Percentiles rank a stretch among this genome's conserved stretches.
Evolutionary conservation across 2,797 vertebrate genomes (phyloP).

Genomic region (Poeciliopsis gracilis): DNA sequence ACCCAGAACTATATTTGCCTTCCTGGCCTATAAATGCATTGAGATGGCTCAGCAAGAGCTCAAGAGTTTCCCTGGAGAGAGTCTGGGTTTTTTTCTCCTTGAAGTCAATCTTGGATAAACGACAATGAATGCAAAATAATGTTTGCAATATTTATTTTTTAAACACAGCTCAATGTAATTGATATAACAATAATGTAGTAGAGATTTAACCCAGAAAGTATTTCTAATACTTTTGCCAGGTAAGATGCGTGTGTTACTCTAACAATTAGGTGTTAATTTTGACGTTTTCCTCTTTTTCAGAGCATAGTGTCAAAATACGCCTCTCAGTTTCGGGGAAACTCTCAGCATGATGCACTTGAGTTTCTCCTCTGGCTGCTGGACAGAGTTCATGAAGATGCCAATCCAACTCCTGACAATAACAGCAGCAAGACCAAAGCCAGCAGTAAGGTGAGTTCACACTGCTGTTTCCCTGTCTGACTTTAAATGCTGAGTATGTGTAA

Average conservation of each 20-base stretch:
- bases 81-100: background rate
- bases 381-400: constrained; percentile 90
- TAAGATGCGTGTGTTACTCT: background rate
- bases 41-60: background rate
- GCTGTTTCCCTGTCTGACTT: background rate
- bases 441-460: constrained; percentile 77
- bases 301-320: constrained; percentile 91
- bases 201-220: background rate
- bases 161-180: background rate
- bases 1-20: background rate
- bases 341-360: constrained; percentile 93
- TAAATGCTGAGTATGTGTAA: background rate
- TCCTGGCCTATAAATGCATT: background rate
- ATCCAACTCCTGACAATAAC: constrained; percentile 66
- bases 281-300: constrained; percentile 66
- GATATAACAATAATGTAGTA: background rate
- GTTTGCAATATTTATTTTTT: background rate
- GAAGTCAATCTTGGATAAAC: background rate
- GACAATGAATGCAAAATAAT: background rate
- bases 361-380: constrained; percentile 96
- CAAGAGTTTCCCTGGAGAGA: background rate
- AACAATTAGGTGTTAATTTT: background rate
- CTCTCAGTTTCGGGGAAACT: constrained; percentile 91
- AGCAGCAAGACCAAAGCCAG: constrained; percentile 66
- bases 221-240: background rate